Evolutionary conservation across 2,888 invertebrate species (phyloP).

Genomic region (Miltochrista miniata): DNA sequence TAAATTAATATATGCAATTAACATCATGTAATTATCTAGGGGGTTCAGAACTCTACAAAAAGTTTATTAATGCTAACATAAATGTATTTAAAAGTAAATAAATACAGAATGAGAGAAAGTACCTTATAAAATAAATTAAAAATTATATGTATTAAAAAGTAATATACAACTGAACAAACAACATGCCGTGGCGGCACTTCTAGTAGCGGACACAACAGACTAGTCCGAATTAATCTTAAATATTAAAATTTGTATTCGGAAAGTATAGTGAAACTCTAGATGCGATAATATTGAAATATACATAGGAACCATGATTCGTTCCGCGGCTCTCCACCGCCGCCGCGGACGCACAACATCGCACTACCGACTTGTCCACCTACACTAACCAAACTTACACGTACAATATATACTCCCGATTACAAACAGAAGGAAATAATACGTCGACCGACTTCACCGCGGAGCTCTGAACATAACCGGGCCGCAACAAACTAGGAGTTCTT

Average conservation of each 20-base stretch:
- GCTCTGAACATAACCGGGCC: conserved; percentile 57
- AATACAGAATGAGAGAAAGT: conserved; percentile 43
- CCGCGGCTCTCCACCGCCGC: conserved; percentile 71
- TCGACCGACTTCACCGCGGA: conserved; percentile 52
- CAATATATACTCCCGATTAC: conserved; percentile 54
- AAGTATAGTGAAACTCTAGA: conserved; percentile 84
- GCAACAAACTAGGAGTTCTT: conserved; percentile 52
- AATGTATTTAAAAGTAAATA: conserved; percentile 59
- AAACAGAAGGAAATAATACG: conserved; percentile 57
- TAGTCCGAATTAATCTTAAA: conserved; percentile 83
- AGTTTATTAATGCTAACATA: conserved; percentile 65
- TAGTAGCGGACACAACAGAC: conserved; percentile 80
- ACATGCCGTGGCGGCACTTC: conserved; percentile 79
- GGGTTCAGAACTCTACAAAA: conserved; percentile 55
- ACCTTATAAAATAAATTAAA: too few species aligned
- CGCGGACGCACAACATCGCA: conserved; percentile 80
- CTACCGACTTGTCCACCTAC: conserved; percentile 75
- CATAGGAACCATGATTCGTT: conserved; percentile 84
- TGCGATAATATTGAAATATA: conserved; percentile 85
- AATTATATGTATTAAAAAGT: conserved; percentile 29
- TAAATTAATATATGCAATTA: conserved; percentile 75
- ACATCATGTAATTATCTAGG: conserved; percentile 61
- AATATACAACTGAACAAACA: conserved; percentile 71
- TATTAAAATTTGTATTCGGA: conserved; percentile 84
- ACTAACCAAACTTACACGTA: conserved; percentile 68